Conservation (phyloP, 2,888 invertebrate genomes). For the Timema podura region DNA sequence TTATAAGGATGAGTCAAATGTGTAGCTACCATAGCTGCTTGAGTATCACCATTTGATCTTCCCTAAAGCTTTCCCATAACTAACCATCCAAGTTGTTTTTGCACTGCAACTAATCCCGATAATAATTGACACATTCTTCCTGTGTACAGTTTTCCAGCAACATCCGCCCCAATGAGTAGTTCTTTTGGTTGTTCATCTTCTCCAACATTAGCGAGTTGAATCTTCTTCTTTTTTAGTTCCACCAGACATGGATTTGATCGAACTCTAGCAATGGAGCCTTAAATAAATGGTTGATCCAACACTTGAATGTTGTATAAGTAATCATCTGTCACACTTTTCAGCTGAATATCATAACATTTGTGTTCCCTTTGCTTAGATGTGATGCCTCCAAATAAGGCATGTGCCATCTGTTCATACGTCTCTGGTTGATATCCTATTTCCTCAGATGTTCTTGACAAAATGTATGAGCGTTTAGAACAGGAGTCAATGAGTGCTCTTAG, state of each 20-base stretch:
- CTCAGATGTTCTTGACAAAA: not conserved
- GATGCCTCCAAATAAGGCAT: not conserved
- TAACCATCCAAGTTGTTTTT: too few species aligned
- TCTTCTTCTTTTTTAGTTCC: not conserved
- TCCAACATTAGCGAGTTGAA: not conserved
- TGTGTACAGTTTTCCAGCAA: not conserved
- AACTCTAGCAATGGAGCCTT: not conserved
- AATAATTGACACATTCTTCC: not conserved
- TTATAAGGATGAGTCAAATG: not conserved
- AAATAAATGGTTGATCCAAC: not conserved
- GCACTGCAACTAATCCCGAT: too few species aligned
- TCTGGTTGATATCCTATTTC: not conserved
- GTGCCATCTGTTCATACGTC: not conserved
- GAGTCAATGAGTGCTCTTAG: not conserved
- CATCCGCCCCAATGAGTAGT: not conserved
- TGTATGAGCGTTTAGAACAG: not conserved
- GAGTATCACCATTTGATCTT: not conserved
- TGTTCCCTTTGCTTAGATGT: not conserved
- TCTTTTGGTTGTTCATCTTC: not conserved
- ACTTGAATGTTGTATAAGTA: not conserved
- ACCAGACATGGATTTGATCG: too few species aligned
- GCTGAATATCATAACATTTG: not conserved
- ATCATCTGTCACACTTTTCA: not conserved
- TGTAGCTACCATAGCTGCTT: not conserved
- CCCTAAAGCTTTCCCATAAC: not conserved